Evolutionary conservation across 1,140 invertebrate species (phyloP).

Genomic region (Ips typographus): DNA sequence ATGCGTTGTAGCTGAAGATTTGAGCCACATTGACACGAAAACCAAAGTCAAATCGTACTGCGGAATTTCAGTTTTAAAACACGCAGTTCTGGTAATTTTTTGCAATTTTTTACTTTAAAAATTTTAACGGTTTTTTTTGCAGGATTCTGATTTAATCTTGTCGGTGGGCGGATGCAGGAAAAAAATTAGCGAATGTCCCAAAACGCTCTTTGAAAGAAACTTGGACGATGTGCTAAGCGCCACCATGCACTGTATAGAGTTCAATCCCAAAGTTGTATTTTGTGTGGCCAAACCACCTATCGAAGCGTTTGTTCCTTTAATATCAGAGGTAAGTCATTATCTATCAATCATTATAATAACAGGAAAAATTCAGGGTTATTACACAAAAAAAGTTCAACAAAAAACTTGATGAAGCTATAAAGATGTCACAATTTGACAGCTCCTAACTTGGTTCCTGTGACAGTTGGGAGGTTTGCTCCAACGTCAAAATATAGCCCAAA

Average conservation of each 20-base stretch:
- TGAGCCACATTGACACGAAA: slow-evolving; percentile 92
- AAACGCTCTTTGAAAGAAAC: slow-evolving; percentile 45
- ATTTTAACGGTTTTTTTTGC: slow-evolving; percentile 4
- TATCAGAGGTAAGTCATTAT: slow-evolving; percentile 38
- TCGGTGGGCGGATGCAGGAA: slow-evolving; percentile 42
- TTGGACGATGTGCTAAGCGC: slow-evolving; percentile 43
- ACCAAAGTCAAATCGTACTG: slow-evolving; percentile 82
- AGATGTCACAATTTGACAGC: too few relatives aligned
- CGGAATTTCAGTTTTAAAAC: slow-evolving; percentile 67
- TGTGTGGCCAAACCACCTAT: slow-evolving; percentile 48
- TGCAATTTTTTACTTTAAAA: not conserved
- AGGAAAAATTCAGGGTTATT: too few relatives aligned
- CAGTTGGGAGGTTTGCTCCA: too few relatives aligned
- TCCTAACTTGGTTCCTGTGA: too few relatives aligned
- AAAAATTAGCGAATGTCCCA: slow-evolving; percentile 36
- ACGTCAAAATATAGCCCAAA: too few relatives aligned
- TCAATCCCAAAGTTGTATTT: slow-evolving; percentile 46
- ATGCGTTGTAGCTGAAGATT: slow-evolving; percentile 92
- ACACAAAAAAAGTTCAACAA: too few relatives aligned
- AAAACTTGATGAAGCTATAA: too few relatives aligned
- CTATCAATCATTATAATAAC: too few relatives aligned
- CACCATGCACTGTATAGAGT: slow-evolving; percentile 44
- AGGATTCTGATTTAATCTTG: slow-evolving; percentile 44
- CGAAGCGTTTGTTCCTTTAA: slow-evolving; percentile 46
- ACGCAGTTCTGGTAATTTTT: slow-evolving; percentile 48